Conservation (phyloP, 2,113 vertebrate genomes). For the Phocoena phocoena region DNA sequence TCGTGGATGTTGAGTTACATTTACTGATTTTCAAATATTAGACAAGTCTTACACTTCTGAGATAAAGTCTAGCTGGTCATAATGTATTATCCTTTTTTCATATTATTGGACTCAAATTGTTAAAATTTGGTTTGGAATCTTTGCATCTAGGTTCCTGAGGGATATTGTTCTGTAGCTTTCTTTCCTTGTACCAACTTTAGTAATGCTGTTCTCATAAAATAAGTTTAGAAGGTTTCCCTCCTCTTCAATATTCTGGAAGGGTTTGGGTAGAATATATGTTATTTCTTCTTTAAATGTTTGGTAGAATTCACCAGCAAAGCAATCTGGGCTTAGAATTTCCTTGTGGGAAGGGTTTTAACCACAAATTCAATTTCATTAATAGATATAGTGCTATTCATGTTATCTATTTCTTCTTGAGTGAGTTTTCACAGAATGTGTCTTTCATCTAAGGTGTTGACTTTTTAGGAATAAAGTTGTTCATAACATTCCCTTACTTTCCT, state of each 20-base stretch:
- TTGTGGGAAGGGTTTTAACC: slow-evolving; percentile 1
- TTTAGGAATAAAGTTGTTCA: neutral
- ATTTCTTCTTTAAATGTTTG: neutral
- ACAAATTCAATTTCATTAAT: slow-evolving; percentile 13
- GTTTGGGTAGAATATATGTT: neutral
- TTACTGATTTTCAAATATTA: slow-evolving; percentile 7
- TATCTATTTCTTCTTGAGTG: neutral
- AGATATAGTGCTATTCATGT: neutral
- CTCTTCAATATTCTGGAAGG: neutral
- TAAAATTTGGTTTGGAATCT: slow-evolving; percentile 8
- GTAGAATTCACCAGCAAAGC: neutral
- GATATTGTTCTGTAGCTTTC: neutral
- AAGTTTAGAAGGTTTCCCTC: neutral
- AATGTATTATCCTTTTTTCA: neutral
- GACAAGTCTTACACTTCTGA: neutral
- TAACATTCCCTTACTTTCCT: neutral
- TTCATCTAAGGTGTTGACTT: neutral
- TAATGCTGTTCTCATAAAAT: neutral
- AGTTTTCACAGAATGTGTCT: neutral
- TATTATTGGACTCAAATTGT: neutral
- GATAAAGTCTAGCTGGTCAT: neutral
- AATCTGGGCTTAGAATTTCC: neutral
- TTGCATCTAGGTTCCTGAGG: neutral
- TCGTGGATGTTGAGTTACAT: neutral
- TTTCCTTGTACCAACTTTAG: neutral